Evolutionary conservation across 2,797 vertebrate genomes (phyloP).

Genomic region (Falco berigora): DNA sequence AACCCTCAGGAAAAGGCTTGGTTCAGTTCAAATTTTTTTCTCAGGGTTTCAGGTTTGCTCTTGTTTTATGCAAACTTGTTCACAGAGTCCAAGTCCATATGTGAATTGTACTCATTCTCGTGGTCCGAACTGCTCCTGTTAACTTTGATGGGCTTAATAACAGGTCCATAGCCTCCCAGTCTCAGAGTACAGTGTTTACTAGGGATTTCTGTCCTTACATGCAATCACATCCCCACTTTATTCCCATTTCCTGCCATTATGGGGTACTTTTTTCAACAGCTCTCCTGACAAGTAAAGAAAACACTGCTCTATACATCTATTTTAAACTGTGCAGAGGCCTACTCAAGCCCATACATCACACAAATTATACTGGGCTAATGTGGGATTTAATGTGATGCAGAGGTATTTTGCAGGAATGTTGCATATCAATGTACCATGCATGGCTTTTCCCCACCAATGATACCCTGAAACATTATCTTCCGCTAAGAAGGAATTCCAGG

Average conservation of each 20-base stretch:
- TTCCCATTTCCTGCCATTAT: neutral
- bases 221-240: neutral
- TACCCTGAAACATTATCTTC: neutral
- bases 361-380: neutral
- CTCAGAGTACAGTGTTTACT: neutral
- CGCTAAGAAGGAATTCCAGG: neutral
- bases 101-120: neutral
- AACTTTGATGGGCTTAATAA: neutral
- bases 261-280: neutral
- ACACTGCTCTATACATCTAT: neutral
- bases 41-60: slow-evolving; percentile 11
- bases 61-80: neutral
- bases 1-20: slow-evolving; percentile 35
- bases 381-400: neutral
- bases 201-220: neutral
- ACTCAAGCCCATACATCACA: neutral
- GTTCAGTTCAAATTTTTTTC: neutral
- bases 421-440: neutral
- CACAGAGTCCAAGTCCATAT: neutral
- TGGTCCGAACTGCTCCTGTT: neutral
- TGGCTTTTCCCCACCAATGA: neutral
- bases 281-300: neutral
- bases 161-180: neutral
- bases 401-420: neutral
- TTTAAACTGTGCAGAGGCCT: neutral